Conservation (phyloP, 2,797 vertebrate species). For the Cercopithecus hamlyni region DNA sequence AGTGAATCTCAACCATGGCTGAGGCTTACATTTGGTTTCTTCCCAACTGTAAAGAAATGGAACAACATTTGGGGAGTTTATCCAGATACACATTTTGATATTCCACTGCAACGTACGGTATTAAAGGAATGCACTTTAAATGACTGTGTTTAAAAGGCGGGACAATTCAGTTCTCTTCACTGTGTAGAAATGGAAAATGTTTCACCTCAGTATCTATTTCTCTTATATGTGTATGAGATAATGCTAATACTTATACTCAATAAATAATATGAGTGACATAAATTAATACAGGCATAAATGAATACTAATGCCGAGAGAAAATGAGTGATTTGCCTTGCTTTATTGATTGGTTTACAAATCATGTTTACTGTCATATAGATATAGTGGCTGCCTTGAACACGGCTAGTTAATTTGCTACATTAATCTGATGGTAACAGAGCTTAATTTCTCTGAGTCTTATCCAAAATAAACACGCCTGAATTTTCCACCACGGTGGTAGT, state of each 20-base stretch:
- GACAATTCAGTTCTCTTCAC: neutral
- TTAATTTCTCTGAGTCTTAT: conserved; percentile 62
- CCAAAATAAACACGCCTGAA: conserved; percentile 50
- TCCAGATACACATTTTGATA: neutral
- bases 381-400: conserved; percentile 56
- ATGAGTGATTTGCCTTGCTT: conserved; percentile 63
- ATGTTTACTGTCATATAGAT: conserved; percentile 73
- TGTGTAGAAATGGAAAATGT: neutral
- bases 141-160: neutral
- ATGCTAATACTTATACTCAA: conserved; percentile 16
- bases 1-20: neutral
- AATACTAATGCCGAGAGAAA: conserved; percentile 69
- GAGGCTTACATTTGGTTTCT: neutral
- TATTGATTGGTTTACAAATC: conserved; percentile 73
- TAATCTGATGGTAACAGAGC: conserved; percentile 63
- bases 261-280: conserved; percentile 48
- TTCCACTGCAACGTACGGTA: neutral
- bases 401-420: conserved; percentile 67
- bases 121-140: neutral
- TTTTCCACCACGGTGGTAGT: neutral
- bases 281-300: conserved; percentile 65
- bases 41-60: neutral
- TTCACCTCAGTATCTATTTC: neutral
- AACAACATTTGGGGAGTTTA: neutral
- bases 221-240: conserved; percentile 14